phyloP scores from a whole-genome alignment of 2,113 vertebrate species.

The Abramis brama region DNA sequence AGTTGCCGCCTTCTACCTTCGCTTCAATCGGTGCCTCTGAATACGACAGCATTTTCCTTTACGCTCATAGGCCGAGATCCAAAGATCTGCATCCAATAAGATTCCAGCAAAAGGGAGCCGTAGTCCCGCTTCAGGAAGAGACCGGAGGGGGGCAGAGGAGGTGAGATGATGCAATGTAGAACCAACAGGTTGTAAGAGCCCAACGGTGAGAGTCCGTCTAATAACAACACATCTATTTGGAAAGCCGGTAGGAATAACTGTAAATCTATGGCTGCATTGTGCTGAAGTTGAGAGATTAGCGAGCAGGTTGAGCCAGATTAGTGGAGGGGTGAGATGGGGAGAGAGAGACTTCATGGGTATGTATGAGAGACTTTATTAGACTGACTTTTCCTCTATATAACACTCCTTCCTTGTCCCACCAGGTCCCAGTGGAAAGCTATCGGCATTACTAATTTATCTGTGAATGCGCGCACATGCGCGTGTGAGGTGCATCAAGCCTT shows the following conservation, averaged over 20 bases:
- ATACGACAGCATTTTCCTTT: constrained; percentile 8
- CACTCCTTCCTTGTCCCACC: constrained; percentile 50
- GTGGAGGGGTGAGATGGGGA: not conserved
- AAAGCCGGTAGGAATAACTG: constrained; percentile 7
- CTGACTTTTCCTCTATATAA: constrained; percentile 34
- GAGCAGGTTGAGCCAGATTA: constrained; percentile 20
- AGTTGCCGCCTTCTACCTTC: constrained; percentile 38
- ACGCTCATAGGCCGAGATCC: constrained; percentile 25
- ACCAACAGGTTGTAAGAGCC: constrained; percentile 54
- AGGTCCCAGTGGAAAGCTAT: constrained; percentile 19
- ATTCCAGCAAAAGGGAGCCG: not conserved
- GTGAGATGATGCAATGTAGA: constrained; percentile 51
- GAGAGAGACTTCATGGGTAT: not conserved
- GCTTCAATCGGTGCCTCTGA: constrained; percentile 38
- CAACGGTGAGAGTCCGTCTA: not conserved
- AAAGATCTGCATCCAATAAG: constrained; percentile 37
- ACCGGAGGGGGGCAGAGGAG: constrained; percentile 7
- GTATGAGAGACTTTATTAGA: not conserved
- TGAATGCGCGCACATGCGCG: not conserved
- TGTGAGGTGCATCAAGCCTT: not conserved
- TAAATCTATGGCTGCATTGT: constrained; percentile 31
- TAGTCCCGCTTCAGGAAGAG: constrained; percentile 4
- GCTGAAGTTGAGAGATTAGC: constrained; percentile 8
- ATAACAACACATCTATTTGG: not conserved
- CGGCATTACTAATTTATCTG: constrained; percentile 16